A percentile compares a stretch with the other conserved stretches of the same genome.
Conservation (phyloP, 2,113 vertebrate species). For the Syrrhaptes paradoxus region DNA sequence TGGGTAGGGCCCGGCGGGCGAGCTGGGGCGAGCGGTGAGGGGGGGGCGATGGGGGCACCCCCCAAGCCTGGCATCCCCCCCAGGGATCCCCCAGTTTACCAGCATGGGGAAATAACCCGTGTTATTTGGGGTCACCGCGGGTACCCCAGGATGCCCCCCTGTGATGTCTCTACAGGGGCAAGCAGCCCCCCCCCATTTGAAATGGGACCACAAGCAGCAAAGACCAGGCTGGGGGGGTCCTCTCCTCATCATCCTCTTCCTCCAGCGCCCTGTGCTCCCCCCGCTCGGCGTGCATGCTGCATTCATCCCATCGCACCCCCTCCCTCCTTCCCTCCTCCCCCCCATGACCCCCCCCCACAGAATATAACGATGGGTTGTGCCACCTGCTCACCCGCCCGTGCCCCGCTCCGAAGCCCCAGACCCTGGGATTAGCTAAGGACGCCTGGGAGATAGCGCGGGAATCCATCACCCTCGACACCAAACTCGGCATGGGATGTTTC, state of each 20-base stretch:
- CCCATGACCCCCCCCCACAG: slow-evolving; percentile 55
- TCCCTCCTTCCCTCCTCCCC: not conserved
- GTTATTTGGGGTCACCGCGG: too few relatives aligned
- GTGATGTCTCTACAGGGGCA: not conserved
- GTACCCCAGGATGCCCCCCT: not conserved
- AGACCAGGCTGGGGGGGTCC: not conserved
- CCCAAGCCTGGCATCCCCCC: not conserved
- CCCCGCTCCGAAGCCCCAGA: slow-evolving; percentile 86
- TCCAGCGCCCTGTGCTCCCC: not conserved
- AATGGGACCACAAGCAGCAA: not conserved
- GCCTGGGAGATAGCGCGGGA: slow-evolving; percentile 92
- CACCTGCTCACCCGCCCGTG: slow-evolving; percentile 86
- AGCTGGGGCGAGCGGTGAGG: not conserved
- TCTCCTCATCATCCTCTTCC: not conserved
- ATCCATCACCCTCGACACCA: slow-evolving; percentile 80
- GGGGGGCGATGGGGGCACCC: not conserved
- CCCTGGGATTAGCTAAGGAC: slow-evolving; percentile 90
- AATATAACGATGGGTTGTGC: slow-evolving; percentile 91
- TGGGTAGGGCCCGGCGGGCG: slow-evolving; percentile 77
- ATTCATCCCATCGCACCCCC: slow-evolving; percentile 68
- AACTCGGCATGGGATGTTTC: slow-evolving; percentile 95
- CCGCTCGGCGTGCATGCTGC: slow-evolving; percentile 42
- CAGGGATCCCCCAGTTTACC: too few relatives aligned
- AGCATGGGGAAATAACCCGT: too few relatives aligned
- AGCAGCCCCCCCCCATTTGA: not conserved